Evolutionary conservation across 2,888 invertebrate species (phyloP).

Genomic region (Cotesia congregata): DNA sequence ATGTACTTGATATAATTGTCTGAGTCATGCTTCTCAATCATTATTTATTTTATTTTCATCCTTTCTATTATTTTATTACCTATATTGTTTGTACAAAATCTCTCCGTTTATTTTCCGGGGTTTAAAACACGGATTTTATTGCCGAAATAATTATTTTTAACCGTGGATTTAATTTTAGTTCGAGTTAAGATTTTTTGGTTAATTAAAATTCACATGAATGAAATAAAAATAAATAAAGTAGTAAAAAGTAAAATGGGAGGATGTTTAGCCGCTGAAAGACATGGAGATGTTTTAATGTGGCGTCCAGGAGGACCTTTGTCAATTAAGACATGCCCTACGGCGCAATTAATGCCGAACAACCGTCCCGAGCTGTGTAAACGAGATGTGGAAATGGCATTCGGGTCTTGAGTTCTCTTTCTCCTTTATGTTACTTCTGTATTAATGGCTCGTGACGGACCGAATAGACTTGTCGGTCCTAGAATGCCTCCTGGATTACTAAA

Average conservation of each 20-base stretch:
- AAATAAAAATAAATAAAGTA: background rate
- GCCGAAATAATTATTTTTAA: too few species aligned
- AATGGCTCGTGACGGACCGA: background rate
- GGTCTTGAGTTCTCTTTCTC: conserved; percentile 7
- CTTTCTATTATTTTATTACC: background rate
- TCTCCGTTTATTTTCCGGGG: too few species aligned
- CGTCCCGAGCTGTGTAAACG: conserved; percentile 54
- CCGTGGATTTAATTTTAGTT: too few species aligned
- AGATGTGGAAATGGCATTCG: conserved; percentile 60
- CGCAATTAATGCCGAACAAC: conserved; percentile 62
- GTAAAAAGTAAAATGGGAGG: conserved; percentile 41
- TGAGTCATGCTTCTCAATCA: conserved; percentile 26
- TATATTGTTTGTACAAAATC: too few species aligned
- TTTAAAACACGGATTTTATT: too few species aligned
- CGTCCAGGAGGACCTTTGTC: conserved; percentile 56
- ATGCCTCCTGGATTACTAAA: background rate
- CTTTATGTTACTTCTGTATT: background rate
- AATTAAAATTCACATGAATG: background rate
- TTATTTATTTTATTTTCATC: background rate
- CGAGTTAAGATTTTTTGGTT: background rate
- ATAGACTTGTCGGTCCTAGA: background rate
- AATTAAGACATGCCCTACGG: conserved; percentile 58
- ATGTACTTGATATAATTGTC: conserved; percentile 12
- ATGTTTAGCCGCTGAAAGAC: conserved; percentile 34
- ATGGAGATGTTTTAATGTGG: conserved; percentile 58